Evolutionary conservation across 2,113 vertebrate species (phyloP).

Genomic region (Thunnus maccoyii): DNA sequence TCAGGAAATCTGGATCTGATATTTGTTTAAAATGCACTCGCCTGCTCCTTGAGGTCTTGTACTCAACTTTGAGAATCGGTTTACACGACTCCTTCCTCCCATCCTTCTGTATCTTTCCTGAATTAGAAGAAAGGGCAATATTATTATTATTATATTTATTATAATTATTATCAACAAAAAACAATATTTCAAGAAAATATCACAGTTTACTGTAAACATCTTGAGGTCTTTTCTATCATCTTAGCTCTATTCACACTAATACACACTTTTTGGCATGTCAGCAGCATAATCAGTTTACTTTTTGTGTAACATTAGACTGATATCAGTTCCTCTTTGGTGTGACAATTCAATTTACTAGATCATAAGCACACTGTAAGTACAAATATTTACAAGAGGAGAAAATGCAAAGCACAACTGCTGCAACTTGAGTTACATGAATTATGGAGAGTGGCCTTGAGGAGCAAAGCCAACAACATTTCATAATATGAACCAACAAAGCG

Average conservation of each 20-base stretch:
- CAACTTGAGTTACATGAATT: no score
- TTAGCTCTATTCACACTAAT: not conserved
- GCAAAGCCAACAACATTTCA: no score
- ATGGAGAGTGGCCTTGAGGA: no score
- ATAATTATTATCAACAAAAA: no score
- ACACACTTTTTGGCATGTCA: not conserved
- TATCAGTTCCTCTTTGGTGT: not conserved
- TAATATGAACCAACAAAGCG: no score
- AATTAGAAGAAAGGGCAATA: conserved; percentile 1
- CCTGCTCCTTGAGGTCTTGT: conserved; percentile 96
- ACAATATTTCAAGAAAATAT: conserved; percentile 7
- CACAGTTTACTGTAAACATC: not conserved
- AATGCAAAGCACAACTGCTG: no score
- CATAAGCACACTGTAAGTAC: not conserved
- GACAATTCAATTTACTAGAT: not conserved
- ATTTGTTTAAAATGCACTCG: conserved; percentile 63
- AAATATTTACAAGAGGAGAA: no score
- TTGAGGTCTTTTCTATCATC: not conserved
- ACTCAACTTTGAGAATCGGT: conserved; percentile 98
- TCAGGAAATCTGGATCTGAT: not conserved
- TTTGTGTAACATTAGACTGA: not conserved
- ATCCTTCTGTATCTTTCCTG: conserved; percentile 95
- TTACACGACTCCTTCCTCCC: conserved; percentile 97
- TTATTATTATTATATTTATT: not conserved
- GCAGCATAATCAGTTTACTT: not conserved